These are phyloP conservation scores for Calcarius ornatus DNA, from an alignment of 2,113 vertebrate genomes.

Conservation along the genomic window DNA sequence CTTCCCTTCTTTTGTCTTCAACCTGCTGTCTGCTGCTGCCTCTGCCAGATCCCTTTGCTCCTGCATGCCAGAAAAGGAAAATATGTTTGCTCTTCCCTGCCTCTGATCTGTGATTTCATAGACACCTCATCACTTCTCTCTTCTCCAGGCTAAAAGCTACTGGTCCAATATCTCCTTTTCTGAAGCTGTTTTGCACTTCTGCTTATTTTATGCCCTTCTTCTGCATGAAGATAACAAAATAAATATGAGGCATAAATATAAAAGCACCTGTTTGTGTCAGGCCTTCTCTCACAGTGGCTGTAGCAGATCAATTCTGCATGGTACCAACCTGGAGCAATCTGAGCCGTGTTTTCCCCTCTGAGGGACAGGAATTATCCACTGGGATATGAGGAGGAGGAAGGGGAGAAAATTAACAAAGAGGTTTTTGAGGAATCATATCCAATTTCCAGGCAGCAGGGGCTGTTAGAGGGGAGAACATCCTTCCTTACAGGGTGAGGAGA, in stretches of 20 bases:
- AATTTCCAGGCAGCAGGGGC: background rate
- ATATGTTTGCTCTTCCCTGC: background rate
- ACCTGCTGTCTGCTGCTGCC: background rate
- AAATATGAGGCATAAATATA: background rate
- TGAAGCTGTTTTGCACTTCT: background rate
- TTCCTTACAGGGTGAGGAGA: background rate
- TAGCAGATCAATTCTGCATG: background rate
- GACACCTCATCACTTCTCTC: background rate
- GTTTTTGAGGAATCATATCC: background rate
- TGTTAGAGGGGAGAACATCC: background rate
- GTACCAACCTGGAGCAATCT: slow-evolving; percentile 3
- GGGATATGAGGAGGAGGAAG: background rate
- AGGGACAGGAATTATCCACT: background rate
- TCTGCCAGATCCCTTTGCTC: background rate
- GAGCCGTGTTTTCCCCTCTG: background rate
- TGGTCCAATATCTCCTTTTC: background rate
- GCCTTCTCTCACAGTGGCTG: background rate
- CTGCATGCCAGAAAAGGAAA: background rate
- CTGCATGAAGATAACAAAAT: background rate
- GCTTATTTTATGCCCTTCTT: background rate
- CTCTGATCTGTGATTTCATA: background rate
- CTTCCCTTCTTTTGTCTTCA: slow-evolving; percentile 15
- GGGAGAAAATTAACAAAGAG: background rate
- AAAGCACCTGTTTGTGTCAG: background rate
- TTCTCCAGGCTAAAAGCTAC: background rate